Base-by-base conservation (phyloP, 2,888 invertebrate species). In the Eilema caniola region DNA sequence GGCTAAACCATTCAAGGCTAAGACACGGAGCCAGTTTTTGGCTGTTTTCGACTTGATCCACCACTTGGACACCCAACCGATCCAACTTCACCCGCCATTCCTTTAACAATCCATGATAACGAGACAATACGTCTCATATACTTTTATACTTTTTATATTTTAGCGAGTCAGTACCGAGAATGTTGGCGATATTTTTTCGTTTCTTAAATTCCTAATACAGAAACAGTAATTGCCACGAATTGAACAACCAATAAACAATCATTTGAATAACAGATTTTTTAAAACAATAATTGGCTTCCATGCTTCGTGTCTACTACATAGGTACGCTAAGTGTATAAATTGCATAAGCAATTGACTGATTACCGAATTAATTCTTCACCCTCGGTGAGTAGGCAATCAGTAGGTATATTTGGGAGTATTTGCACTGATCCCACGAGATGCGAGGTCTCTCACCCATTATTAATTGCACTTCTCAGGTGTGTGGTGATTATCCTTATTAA, bases 1-100 rank as follows among this genome's bases (percentile, higher is more conserved):
- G 94, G 95, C 94, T 95, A 93, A 95, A 91, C 95, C 95, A 95
- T 95, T 94, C 95, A 95, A 95, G 95, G 95, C 94, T 95, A 95
- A 94, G 92, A 85, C 88, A 88, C 89, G 84, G 89, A 93, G 91
- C 95, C 93, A 95, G 94, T 95, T 95, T 95, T 95, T 95, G 95
- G 93, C 90, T 86, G 90, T 87, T 90, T 85, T 85, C 86, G 89
- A 93, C 92, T 90, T 93, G 93, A 94, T 94, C 94, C 92, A 76
- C 83, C 80, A 84, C 83, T 84, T 73, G 76, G 76, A 77, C 79
- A 81, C 71, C 79, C 79, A 75, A 71, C 78, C 75, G 73, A 70
- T 56, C 72, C 72, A 69, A 31, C 66, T 66, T 69, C 72, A 72
- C 72, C 70, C 68, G 74, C 70, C 73, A 83, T 83, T 83, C 82